Base-by-base conservation (phyloP, 2,797 vertebrate species). In the Galago senegalensis region DNA sequence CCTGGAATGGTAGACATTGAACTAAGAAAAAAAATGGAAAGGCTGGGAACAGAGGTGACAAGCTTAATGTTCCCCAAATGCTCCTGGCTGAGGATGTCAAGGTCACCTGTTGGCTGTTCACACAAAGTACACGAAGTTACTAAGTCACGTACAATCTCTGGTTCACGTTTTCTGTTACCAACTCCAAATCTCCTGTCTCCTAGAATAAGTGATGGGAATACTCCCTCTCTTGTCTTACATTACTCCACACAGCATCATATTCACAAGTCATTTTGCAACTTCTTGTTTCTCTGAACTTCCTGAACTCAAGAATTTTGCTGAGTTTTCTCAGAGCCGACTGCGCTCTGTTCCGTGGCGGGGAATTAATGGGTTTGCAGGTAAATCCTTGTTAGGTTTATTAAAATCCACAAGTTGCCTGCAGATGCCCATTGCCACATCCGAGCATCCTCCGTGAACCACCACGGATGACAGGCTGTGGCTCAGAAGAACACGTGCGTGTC, bases 31-130 rank as follows among this genome's bases (percentile, higher is more conserved):
- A 82, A 29, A 31, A 3, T 4, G 25, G 34, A 6, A 58, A 60
- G 58, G 5, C 16, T 11, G 17, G 13, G 4, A n/a, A 5, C 3
- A 1, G 69, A 2, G 16, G 3, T 1, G 29, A 16, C 7, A 17
- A 61, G 6, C 34, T 7, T 12, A 49, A 0, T 3, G 43, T 23
- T 40, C 2, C 29, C 27, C 17, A 14, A 21, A 40, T 3, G 12
- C 17, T 18, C 21, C 79, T 14, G 2, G 9, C 31, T 14, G 8
- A 58, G 10, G 7, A 12, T 2, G 7, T 5, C 14, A 43, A 49
- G 63, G n/a, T 27, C 7, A n/a, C 13, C 20, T 16, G 11, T 82
- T 43, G 29, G 12, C 49, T 53, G 34, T 7, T 7, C 34, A 65
- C 10, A 5, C 18, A 27, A 49, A 49, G 46, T 49, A 21, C 31